A percentile compares a stretch with the other conserved stretches of the same genome.
Conservation (phyloP, 2,888 invertebrate species). For the Stomorhina lunata region DNA sequence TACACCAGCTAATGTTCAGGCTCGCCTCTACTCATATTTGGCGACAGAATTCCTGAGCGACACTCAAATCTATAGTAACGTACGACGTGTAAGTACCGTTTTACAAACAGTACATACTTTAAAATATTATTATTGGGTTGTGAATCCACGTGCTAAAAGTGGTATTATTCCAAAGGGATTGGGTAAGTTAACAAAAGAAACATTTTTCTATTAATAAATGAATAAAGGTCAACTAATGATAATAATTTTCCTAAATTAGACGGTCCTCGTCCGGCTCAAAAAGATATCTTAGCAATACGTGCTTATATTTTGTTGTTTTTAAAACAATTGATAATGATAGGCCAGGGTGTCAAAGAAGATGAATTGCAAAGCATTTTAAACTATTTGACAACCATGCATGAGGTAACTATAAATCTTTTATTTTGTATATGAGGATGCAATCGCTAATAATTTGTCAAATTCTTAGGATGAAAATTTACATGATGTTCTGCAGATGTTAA, state of each 20-base stretch:
- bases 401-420: conserved; percentile 83
- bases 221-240: background rate
- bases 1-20: conserved; percentile 97
- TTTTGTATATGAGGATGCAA: background rate
- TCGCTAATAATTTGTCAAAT: background rate
- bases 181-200: conserved; percentile 83
- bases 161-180: conserved; percentile 97
- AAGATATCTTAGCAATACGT: conserved; percentile 95
- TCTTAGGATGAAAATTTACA: conserved; percentile 95
- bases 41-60: conserved; percentile 99
- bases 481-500: conserved; percentile 98
- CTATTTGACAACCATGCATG: conserved; percentile 98
- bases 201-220: background rate
- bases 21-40: conserved; percentile 96
- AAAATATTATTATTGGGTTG: conserved; percentile 99
- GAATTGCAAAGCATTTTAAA: conserved; percentile 99
- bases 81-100: conserved; percentile 97
- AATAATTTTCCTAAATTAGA: conserved; percentile 82
- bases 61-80: conserved; percentile 98
- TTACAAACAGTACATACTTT: conserved; percentile 98
- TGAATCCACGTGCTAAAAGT: conserved; percentile 96
- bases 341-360: conserved; percentile 98
- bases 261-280: conserved; percentile 95
- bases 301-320: conserved; percentile 97
- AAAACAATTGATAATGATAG: conserved; percentile 97